Evolutionary conservation across 2,113 vertebrate genomes (phyloP).

Genomic region (Cygnus buccinator): DNA sequence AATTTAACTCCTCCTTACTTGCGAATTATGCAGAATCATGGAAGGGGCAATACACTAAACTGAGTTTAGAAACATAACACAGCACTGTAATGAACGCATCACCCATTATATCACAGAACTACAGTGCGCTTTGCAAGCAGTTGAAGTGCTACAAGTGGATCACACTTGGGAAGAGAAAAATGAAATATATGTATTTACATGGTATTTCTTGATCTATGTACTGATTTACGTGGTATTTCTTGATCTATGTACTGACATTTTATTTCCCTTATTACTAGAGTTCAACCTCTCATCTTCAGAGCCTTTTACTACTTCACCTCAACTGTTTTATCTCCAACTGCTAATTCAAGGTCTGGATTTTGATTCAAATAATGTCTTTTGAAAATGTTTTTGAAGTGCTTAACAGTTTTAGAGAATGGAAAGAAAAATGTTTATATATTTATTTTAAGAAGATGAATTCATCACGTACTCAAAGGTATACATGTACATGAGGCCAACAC

Average conservation of each 20-base stretch:
- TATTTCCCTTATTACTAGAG: background rate
- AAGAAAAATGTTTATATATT: background rate
- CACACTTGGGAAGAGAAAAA: background rate
- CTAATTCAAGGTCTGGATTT: background rate
- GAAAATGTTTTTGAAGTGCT: background rate
- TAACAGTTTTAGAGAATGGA: background rate
- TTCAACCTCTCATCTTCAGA: background rate
- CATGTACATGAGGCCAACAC: background rate
- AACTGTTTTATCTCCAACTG: background rate
- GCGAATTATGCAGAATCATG: background rate
- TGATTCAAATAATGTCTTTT: background rate
- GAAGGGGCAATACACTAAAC: background rate
- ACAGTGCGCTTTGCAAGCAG: background rate
- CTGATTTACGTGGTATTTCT: background rate
- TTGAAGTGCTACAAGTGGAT: background rate
- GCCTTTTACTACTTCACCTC: background rate
- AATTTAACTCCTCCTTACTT: background rate
- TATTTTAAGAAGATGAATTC: background rate
- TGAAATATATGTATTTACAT: background rate
- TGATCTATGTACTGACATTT: background rate
- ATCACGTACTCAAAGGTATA: background rate
- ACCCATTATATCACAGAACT: background rate
- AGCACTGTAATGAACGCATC: background rate
- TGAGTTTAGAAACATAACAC: background rate
- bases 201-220: background rate